Percentiles rank a stretch among this genome's conserved stretches.
Conservation (phyloP, 1,140 invertebrate species). For the Zophobas morio region DNA sequence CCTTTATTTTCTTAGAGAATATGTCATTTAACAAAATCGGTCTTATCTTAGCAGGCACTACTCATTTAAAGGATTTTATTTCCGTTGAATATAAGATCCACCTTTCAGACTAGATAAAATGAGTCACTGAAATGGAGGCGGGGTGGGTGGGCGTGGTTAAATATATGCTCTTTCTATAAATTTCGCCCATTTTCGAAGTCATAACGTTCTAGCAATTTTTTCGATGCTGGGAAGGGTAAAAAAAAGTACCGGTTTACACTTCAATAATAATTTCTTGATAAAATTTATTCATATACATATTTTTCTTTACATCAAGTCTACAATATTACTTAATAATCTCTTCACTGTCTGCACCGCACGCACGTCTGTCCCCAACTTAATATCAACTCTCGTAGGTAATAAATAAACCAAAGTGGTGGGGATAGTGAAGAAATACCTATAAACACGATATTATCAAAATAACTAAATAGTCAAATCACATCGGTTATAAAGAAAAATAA, state of each 20-base stretch:
- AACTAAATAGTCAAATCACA: constrained; percentile 32
- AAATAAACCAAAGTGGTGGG: constrained; percentile 11
- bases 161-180: too few relatives aligned
- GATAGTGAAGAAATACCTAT: constrained; percentile 25
- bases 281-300: constrained; percentile 42
- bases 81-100: too few relatives aligned
- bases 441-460: constrained; percentile 40
- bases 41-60: too few relatives aligned
- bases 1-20: too few relatives aligned
- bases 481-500: constrained; percentile 37
- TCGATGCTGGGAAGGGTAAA: background rate
- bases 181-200: too few relatives aligned
- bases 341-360: constrained; percentile 13
- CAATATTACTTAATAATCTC: constrained; percentile 19
- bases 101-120: too few relatives aligned
- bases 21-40: too few relatives aligned
- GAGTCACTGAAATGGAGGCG: too few relatives aligned
- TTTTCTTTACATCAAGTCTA: constrained; percentile 40
- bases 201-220: background rate
- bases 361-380: background rate
- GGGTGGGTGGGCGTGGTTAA: too few relatives aligned
- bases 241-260: background rate
- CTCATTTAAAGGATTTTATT: too few relatives aligned
- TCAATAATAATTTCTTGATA: constrained; percentile 13
- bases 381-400: constrained; percentile 18